Evolutionary conservation across 2,113 vertebrate genomes (phyloP), one percentile per base, ranked within the genome.

Genomic region (Mormoops blainvillei): DNA sequence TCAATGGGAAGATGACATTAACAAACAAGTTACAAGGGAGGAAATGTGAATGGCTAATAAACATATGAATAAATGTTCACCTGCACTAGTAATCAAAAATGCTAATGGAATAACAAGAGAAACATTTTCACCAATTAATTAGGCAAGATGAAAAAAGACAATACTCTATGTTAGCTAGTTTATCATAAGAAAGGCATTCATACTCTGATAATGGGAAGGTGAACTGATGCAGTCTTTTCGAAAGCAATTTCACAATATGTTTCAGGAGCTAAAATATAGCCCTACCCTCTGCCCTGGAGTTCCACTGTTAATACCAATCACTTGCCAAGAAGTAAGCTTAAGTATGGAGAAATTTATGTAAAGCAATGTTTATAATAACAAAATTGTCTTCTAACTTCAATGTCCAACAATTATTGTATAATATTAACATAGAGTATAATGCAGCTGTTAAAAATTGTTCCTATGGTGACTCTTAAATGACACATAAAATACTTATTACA

Each of bases 21-120:
- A 89, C 0, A 22, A 94, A 83, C 65, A 92, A 91, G 45, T 88
- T 91, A 92, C 92, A 94, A 94, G 96, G 92, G 90, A 96, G 54
- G 71, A 96, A 87, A 81, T 89, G 91, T 94, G 96, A 96, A 95
- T 98, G 90, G 77, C 87, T 98, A 96, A 97, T 96, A 97, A 98
- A 97, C 96, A 97, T 96, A 97, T 91, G 96, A 97, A 97, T 98
- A 96, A 96, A 88, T 90, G 76, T 96, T 97, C 97, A 98, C 94
- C 87, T 97, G 95, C 81, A 96, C 71, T 85, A 88, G 92, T 96
- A 87, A 96, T 97, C 38, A 97, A 96, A 97, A 95, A 96, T 97
- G 86, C 94, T 98, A 97, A 96, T 95, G 87, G 80, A 83, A 95
- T 26, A 90, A 88, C 56, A 97, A 96, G 96, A 96, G 81, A 86